A percentile compares a stretch with the other conserved stretches of the same genome.
Conservation (phyloP, 2,113 vertebrate genomes). For the Candoia aspera region DNA sequence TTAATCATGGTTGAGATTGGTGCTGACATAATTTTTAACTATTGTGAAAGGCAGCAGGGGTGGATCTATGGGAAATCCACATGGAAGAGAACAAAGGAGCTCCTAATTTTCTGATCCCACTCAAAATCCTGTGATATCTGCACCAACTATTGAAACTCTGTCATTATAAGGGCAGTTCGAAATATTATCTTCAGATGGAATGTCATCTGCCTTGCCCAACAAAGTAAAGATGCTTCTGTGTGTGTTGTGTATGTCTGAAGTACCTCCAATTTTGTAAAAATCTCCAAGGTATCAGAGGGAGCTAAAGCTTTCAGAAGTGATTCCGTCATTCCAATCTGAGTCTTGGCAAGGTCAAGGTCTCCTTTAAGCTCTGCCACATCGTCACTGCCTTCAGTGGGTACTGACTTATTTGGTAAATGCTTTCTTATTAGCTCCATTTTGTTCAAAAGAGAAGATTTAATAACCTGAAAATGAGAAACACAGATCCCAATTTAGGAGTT, state of each 20-base stretch:
- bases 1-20: background rate
- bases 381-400: background rate
- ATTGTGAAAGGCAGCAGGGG: background rate
- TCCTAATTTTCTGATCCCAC: background rate
- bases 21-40: background rate
- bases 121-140: background rate
- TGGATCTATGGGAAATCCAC: background rate
- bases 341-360: constrained; percentile 75
- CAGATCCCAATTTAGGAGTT: background rate
- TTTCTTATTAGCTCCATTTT: constrained; percentile 72
- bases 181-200: background rate
- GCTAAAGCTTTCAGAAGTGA: constrained; percentile 76
- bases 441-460: constrained; percentile 74
- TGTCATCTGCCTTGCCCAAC: background rate
- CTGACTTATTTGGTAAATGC: constrained; percentile 42
- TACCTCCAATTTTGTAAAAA: constrained; percentile 81
- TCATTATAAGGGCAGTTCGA: background rate
- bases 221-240: background rate
- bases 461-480: constrained; percentile 71
- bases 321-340: constrained; percentile 77
- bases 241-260: background rate
- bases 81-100: background rate
- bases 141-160: background rate
- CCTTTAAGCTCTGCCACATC: constrained; percentile 70
- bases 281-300: constrained; percentile 77